A percentile compares a stretch with the other conserved stretches of the same genome.
Evolutionary conservation across 2,888 invertebrate species (phyloP).

Genomic region (Lepidochrysops patricia): DNA sequence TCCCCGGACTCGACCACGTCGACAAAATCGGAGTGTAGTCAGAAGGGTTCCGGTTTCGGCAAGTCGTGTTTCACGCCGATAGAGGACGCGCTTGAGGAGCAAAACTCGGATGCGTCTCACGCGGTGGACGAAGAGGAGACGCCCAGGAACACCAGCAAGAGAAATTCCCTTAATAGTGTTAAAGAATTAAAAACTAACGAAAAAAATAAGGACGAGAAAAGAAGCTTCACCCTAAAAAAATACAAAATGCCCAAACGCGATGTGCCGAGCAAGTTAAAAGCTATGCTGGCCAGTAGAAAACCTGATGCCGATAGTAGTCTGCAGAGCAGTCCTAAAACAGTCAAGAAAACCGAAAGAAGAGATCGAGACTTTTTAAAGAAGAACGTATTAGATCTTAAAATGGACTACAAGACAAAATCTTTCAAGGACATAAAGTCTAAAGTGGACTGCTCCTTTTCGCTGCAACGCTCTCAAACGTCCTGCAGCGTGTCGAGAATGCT

Average conservation of each 20-base stretch:
- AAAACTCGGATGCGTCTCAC: constrained; percentile 37
- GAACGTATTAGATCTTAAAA: constrained; percentile 81
- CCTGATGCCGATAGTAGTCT: constrained; percentile 67
- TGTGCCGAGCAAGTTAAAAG: constrained; percentile 84
- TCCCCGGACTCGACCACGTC: constrained; percentile 79
- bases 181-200: constrained; percentile 50
- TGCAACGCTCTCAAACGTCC: constrained; percentile 66
- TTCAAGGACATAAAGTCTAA: constrained; percentile 93
- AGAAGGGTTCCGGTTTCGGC: constrained; percentile 53
- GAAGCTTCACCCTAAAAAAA: constrained; percentile 76
- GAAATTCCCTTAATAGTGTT: constrained; percentile 60
- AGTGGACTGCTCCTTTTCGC: constrained; percentile 75
- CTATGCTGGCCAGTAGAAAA: constrained; percentile 77
- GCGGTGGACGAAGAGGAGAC: constrained; percentile 45
- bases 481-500: constrained; percentile 65
- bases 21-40: constrained; percentile 67
- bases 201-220: constrained; percentile 70
- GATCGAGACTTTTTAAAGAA: constrained; percentile 69
- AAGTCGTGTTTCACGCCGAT: constrained; percentile 46
- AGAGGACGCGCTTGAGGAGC: constrained; percentile 41
- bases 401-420: constrained; percentile 80
- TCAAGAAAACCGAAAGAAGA: constrained; percentile 81
- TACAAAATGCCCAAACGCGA: constrained; percentile 86
- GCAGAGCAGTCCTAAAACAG: constrained; percentile 74
- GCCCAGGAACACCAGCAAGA: constrained; percentile 56